These are phyloP conservation scores for Drosophila subpulchrella DNA, from an alignment of 1,140 invertebrate species.

Conservation along the genomic window DNA sequence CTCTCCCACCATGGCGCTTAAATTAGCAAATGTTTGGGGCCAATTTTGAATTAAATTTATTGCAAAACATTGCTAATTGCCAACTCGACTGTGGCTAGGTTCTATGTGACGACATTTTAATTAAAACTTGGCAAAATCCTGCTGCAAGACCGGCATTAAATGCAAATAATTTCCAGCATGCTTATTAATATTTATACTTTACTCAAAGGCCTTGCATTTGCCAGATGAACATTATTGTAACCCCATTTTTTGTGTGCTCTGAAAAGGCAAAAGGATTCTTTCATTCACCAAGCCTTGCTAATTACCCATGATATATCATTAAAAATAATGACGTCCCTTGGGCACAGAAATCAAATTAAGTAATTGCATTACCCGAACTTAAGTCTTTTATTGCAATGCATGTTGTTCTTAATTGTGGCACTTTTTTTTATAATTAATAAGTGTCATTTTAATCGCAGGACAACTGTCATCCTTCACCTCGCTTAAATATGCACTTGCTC, in stretches of 20 bases:
- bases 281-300: constrained; percentile 1
- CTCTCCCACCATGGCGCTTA: constrained; percentile 1
- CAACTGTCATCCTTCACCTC: constrained; percentile 11
- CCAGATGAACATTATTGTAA: constrained; percentile 16
- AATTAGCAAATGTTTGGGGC: constrained; percentile 61
- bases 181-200: constrained; percentile 48
- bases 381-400: background rate
- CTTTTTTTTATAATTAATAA: constrained; percentile 6
- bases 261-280: background rate
- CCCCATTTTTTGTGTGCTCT: background rate
- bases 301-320: constrained; percentile 4
- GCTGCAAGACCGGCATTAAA: constrained; percentile 26
- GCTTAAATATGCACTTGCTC: constrained; percentile 19
- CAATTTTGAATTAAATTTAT: constrained; percentile 68
- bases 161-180: constrained; percentile 46
- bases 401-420: constrained; percentile 1
- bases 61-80: constrained; percentile 73
- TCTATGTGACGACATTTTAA: constrained; percentile 76
- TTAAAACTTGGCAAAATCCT: constrained; percentile 66
- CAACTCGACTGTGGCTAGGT: constrained; percentile 47
- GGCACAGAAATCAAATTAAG: constrained; percentile 7
- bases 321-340: constrained; percentile 3
- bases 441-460: background rate
- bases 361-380: constrained; percentile 14
- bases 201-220: constrained; percentile 23